Base-by-base conservation (phyloP, 2,888 invertebrate genomes). In the Pharmacophagus antenor region DNA sequence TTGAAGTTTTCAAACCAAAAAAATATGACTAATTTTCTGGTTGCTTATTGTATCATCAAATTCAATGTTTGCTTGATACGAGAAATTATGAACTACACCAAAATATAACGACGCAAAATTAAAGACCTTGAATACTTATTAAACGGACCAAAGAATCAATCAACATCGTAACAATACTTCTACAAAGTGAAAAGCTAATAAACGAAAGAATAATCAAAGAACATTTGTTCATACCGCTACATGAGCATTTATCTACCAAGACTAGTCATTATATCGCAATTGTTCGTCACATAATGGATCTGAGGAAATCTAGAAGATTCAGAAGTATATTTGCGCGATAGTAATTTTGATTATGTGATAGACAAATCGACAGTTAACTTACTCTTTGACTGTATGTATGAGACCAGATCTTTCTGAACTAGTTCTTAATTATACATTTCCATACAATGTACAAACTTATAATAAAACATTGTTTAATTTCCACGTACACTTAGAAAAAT, bases 261-360 rank as follows among this genome's bases (percentile, higher is more conserved):
- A n/a, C n/a, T 17, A 60, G 10, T 31, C 23, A 17, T 31, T 17
- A 48, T 17, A 27, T 18, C 18, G 42, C 42, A 44, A 44, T 44
- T 44, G 10, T 10, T 44, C 10, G 18, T 44, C 42, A 3, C 37
- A 17, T 31, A 21, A 17, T 18, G 15, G 41, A 42, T 10, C 10
- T 31, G 42, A 15, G 41, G 21, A 25, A 31, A 17, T 17, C 18
- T 62, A 49, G 20, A n/a, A n/a, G n/a, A 62, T 51, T 47, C 37
- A 7, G 42, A 37, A 37, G 3, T 44, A 7, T 5, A 18, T 2
- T 18, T 44, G n/a, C 8, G 20, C 18, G 18, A 44, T 2, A 18
- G 18, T 44, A 44, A 44, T 44, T 44, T 18, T 10, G 42, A n/a
- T 44, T 44, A 44, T 20, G 18, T 44, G 18, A 44, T 18, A 17